Percentiles rank a stretch among this genome's conserved stretches.
phyloP scores from a whole-genome alignment of 2,888 invertebrate species.

The Sminthurinus aureus region DNA sequence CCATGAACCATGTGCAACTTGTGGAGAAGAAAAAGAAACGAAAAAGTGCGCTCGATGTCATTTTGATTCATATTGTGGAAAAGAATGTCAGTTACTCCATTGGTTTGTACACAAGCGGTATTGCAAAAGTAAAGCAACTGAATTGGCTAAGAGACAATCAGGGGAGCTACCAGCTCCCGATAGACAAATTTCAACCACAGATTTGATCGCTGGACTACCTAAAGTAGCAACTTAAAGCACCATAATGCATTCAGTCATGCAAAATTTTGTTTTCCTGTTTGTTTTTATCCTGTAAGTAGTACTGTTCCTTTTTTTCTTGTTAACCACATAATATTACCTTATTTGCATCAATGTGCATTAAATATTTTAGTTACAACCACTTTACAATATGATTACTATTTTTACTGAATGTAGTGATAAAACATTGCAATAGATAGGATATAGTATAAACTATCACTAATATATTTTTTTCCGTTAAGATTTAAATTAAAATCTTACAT shows the following conservation, averaged over 20 bases:
- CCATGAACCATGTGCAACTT: constrained; percentile 77
- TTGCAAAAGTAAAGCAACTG: constrained; percentile 72
- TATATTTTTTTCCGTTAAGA: too few relatives aligned
- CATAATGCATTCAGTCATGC: not conserved
- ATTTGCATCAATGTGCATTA: too few relatives aligned
- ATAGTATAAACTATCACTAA: too few relatives aligned
- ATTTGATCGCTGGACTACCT: not conserved
- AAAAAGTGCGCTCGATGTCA: constrained; percentile 97
- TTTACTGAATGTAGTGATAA: too few relatives aligned
- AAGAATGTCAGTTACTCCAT: constrained; percentile 91
- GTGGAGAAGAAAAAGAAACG: constrained; percentile 85
- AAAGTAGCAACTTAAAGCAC: not conserved
- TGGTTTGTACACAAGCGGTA: constrained; percentile 91
- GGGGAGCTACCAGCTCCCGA: not conserved
- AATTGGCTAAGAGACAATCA: constrained; percentile 40
- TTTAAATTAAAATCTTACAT: too few relatives aligned
- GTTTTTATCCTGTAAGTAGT: too few relatives aligned
- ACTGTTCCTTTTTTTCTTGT: too few relatives aligned
- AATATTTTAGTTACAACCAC: too few relatives aligned
- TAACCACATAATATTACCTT: too few relatives aligned
- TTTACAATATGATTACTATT: too few relatives aligned
- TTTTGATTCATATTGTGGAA: constrained; percentile 90
- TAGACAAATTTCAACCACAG: not conserved
- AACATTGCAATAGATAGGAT: too few relatives aligned
- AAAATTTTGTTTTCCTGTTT: too few relatives aligned